phyloP scores from a whole-genome alignment of 2,797 vertebrate genomes.

The Dicrostonyx torquatus region DNA sequence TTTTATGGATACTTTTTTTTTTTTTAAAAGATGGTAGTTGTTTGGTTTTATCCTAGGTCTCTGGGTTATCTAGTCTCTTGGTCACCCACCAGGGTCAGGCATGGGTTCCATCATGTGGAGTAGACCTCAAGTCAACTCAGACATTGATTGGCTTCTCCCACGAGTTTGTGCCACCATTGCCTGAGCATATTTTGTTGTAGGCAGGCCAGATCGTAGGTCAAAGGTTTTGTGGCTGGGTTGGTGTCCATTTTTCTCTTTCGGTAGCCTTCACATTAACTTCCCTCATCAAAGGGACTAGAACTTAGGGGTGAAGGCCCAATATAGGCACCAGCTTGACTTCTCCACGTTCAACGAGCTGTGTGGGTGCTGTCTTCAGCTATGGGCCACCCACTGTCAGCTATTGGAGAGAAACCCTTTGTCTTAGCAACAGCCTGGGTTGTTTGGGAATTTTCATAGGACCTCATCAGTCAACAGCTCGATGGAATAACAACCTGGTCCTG shows the following conservation, averaged over 20 bases:
- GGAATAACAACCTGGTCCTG: neutral
- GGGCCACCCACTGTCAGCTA: neutral
- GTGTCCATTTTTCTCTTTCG: neutral
- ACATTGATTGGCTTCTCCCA: neutral
- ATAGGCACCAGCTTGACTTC: neutral
- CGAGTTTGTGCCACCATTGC: neutral
- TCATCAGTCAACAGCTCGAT: neutral
- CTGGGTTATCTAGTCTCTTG: neutral
- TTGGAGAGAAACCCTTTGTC: neutral
- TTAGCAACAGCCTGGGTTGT: neutral
- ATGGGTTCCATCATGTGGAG: neutral
- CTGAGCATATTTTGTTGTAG: neutral
- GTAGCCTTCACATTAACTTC: neutral
- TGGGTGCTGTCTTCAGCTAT: neutral
- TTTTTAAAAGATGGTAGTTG: too few relatives aligned
- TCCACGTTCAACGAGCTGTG: neutral
- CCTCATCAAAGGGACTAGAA: neutral
- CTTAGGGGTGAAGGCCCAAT: neutral
- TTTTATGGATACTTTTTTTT: neutral
- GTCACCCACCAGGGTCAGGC: neutral
- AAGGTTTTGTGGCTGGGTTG: neutral
- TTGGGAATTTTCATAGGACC: neutral
- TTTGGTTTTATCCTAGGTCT: neutral
- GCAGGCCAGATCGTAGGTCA: neutral
- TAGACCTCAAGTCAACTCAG: neutral